phyloP scores from a whole-genome alignment of 1,140 invertebrate species.

The Hirudo medicinalis region DNA sequence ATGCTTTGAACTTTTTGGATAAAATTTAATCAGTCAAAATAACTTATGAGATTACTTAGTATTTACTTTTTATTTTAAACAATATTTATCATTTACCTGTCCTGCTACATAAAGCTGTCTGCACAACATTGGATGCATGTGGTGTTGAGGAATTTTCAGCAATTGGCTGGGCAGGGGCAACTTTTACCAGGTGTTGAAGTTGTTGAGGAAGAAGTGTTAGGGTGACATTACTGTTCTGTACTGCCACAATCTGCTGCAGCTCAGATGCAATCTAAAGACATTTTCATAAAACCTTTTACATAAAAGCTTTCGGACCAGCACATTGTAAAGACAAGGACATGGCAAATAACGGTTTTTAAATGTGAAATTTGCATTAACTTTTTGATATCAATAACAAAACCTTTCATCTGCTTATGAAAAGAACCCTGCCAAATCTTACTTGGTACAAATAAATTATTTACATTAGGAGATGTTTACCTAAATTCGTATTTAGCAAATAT shows the following conservation, averaged over 20 bases:
- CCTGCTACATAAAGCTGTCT: background rate
- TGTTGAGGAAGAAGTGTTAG: background rate
- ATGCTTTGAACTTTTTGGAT: no score
- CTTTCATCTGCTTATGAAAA: background rate
- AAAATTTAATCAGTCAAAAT: no score
- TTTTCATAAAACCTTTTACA: no score
- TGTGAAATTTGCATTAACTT: background rate
- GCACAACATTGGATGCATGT: background rate
- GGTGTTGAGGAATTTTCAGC: background rate
- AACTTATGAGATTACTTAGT: background rate
- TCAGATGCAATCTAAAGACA: background rate
- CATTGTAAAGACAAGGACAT: no score
- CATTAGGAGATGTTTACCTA: no score
- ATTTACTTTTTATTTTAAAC: background rate
- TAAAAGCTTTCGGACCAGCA: no score
- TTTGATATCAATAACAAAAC: background rate
- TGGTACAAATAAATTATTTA: no score
- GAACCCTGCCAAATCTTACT: no score
- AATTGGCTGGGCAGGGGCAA: background rate
- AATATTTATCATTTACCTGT: background rate
- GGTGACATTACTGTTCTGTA: conserved; percentile 1
- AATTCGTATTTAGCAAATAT: no score
- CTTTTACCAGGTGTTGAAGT: background rate
- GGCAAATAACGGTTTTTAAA: no score
- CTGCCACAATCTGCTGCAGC: conserved; percentile 8